Evolutionary conservation across 2,797 vertebrate species (phyloP), one percentile per base, ranked within the genome.

Genomic region (Phalloptychus januarius): DNA sequence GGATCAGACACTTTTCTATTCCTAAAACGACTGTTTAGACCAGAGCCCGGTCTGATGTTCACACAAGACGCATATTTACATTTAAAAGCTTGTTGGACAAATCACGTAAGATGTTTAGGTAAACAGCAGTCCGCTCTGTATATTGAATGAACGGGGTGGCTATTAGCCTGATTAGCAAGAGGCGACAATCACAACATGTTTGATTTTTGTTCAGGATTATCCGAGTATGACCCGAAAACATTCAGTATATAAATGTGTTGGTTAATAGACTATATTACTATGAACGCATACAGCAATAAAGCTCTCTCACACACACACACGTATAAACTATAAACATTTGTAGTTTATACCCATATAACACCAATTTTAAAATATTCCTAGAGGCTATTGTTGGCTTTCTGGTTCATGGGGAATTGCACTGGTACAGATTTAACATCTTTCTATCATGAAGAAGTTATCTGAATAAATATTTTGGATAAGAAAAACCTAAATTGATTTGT

Each of bases 71-170:
- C 1, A 45, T 73, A 15, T 74, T 16, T 11, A 38, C 20, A 31
- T 74, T 2, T 7, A 50, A 2, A 44, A 48, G 40, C 36, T 6
- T 52, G 67, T 42, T 54, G 76, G 72, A 82, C 67, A 63, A 38
- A 75, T 77, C 44, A 61, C 8, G 78, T 81, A 83, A 79, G 38
- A 25, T 45, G 52, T 67, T 72, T 86, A 79, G 54, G 75, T 72
- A 72, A 58, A 50, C 73, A 74, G 69, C 31, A 65, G 33, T 45
- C 15, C 50, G 83, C 38, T 65, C 20, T 61, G 7, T 88, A 38
- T 80, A 87, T 86, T 85, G 83, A 85, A 83, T 83, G 81, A 15
- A 71, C 42, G 28, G 63, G 11, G 38, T 74, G 36, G 63, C 36
- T 54, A 28, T 71, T 67, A 36, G 74, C 28, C 4, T 31, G 10